phyloP scores from a whole-genome alignment of 2,888 invertebrate genomes.

The Gasteruption jaculator region DNA sequence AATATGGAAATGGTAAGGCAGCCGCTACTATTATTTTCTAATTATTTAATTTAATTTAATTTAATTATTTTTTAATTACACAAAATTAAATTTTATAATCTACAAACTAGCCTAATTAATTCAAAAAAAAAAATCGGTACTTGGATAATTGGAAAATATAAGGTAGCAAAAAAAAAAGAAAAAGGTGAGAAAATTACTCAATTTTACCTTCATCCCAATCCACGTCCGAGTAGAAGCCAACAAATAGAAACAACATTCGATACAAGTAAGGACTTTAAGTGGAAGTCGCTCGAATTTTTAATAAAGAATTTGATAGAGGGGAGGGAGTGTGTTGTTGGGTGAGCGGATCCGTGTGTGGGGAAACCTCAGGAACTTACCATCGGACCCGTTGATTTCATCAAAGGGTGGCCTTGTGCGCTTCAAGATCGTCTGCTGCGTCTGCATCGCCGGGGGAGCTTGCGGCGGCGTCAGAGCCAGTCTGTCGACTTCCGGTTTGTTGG shows the following conservation, averaged over 20 bases:
- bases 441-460: constrained; percentile 45
- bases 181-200: no score
- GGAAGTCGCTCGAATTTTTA: constrained; percentile 3
- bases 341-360: not conserved
- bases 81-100: no score
- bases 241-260: constrained; percentile 50
- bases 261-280: constrained; percentile 31
- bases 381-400: constrained; percentile 85
- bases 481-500: constrained; percentile 72
- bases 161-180: no score
- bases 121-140: no score
- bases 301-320: constrained; percentile 1
- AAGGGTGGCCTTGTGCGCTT: constrained; percentile 73
- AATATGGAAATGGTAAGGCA: no score
- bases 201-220: constrained; percentile 63
- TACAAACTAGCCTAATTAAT: no score
- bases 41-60: no score
- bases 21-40: no score
- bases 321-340: constrained; percentile 9
- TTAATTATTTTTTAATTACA: no score
- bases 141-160: no score
- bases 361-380: constrained; percentile 63
- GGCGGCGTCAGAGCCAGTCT: constrained; percentile 58
- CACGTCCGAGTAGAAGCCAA: constrained; percentile 61
- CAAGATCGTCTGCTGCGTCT: constrained; percentile 56